Percentiles rank a stretch among this genome's conserved stretches.
phyloP scores from a whole-genome alignment of 2,113 vertebrate genomes.

The Prionailurus bengalensis region DNA sequence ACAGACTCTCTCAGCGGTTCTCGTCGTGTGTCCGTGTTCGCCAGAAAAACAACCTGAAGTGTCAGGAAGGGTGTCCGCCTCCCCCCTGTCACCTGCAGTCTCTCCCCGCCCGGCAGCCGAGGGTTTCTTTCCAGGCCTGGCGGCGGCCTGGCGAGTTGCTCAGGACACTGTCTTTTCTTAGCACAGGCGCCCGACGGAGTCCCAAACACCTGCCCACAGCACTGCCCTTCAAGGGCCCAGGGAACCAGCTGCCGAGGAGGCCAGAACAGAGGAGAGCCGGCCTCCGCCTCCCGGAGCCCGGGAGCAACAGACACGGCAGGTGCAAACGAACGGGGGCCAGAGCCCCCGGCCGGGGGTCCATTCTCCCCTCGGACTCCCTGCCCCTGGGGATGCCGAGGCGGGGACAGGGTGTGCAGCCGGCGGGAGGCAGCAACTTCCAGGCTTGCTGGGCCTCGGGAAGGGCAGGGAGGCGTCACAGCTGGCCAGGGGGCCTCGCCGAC shows the following conservation, averaged over 20 bases:
- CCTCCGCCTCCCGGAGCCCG: background rate
- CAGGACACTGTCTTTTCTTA: background rate
- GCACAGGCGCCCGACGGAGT: background rate
- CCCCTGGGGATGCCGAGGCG: background rate
- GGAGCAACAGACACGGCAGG: background rate
- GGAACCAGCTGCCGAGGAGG: background rate
- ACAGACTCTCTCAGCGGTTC: conserved; percentile 81
- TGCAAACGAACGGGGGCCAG: fast-evolving
- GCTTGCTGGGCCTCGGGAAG: background rate
- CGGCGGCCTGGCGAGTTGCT: background rate
- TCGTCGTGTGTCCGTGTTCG: conserved; percentile 52
- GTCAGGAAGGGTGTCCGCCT: conserved; percentile 66
- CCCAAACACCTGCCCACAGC: fast-evolving
- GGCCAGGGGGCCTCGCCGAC: background rate
- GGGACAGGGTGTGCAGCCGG: background rate
- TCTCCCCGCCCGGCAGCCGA: background rate
- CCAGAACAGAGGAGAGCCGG: background rate
- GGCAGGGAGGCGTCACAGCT: background rate
- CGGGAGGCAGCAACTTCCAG: background rate
- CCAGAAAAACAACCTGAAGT: conserved; percentile 53
- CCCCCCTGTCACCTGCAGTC: background rate
- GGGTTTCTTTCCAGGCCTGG: background rate
- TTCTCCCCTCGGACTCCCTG: background rate
- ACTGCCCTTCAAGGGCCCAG: background rate
- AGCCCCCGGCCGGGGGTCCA: background rate